Evolutionary conservation across 2,113 vertebrate genomes (phyloP).

Genomic region (Isurus oxyrinchus): DNA sequence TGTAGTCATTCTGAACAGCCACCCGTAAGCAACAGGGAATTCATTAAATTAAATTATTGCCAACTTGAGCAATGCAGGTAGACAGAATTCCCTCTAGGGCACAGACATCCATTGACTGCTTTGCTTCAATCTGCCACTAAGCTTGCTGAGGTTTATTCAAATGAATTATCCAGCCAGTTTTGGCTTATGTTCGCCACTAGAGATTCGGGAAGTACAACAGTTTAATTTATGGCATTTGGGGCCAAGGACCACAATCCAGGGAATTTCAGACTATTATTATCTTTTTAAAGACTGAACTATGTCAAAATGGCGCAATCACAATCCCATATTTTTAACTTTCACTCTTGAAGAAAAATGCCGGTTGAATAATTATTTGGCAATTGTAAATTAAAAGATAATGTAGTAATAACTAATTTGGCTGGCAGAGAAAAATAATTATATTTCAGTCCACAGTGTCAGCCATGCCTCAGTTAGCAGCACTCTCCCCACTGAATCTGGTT

Average conservation of each 20-base stretch:
- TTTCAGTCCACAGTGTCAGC: background rate
- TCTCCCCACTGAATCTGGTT: background rate
- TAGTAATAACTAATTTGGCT: background rate
- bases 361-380: background rate
- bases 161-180: background rate
- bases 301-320: background rate
- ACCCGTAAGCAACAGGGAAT: background rate
- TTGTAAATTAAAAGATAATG: background rate
- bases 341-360: background rate
- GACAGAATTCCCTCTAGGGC: background rate
- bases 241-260: background rate
- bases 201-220: background rate
- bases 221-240: background rate
- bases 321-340: background rate
- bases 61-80: background rate
- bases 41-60: background rate
- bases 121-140: background rate
- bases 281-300: background rate
- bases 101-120: background rate
- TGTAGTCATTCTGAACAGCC: background rate
- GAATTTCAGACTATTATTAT: too few species aligned
- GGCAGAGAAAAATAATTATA: background rate
- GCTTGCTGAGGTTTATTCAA: background rate
- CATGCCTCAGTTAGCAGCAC: background rate
- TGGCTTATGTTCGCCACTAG: background rate